Percentiles rank a stretch among this genome's conserved stretches.
These are phyloP conservation scores for Apodemia mormo DNA, from an alignment of 2,888 invertebrate species.

Conservation along the genomic window DNA sequence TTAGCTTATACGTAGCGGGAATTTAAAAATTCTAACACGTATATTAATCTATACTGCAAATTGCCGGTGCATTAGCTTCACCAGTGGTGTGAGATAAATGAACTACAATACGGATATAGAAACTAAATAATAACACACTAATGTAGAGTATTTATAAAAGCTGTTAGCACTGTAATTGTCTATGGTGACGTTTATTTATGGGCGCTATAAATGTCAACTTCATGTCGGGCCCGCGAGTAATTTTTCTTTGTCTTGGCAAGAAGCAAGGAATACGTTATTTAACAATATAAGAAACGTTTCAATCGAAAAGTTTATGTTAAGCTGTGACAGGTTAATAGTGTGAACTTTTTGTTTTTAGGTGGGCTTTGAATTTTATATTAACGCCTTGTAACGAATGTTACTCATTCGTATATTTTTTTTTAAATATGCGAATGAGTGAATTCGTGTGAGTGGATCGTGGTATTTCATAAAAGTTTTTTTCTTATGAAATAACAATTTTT, in stretches of 20 bases:
- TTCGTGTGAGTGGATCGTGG: too few species aligned
- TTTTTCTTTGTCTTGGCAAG: slow-evolving; percentile 13
- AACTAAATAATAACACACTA: slow-evolving; percentile 1
- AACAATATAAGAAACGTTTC: slow-evolving; percentile 5
- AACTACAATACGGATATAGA: background rate
- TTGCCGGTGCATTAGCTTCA: background rate
- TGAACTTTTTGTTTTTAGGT: background rate
- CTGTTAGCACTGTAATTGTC: slow-evolving; percentile 3
- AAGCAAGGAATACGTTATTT: slow-evolving; percentile 7
- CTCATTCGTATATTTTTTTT: too few species aligned
- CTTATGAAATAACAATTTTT: too few species aligned
- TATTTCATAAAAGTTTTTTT: too few species aligned
- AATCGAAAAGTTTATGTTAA: background rate
- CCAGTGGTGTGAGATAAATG: background rate
- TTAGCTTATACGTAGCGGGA: too few species aligned
- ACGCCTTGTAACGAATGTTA: too few species aligned
- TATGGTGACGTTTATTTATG: slow-evolving; percentile 2
- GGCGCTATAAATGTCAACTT: slow-evolving; percentile 10
- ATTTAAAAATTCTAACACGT: too few species aligned
- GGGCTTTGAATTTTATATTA: background rate
- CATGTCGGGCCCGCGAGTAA: background rate
- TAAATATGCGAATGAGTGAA: too few species aligned
- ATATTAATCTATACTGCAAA: background rate
- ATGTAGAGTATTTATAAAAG: slow-evolving; percentile 4
- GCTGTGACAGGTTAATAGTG: background rate